Evolutionary conservation across 2,888 invertebrate genomes (phyloP).

Genomic region (Synergus umbraculus): DNA sequence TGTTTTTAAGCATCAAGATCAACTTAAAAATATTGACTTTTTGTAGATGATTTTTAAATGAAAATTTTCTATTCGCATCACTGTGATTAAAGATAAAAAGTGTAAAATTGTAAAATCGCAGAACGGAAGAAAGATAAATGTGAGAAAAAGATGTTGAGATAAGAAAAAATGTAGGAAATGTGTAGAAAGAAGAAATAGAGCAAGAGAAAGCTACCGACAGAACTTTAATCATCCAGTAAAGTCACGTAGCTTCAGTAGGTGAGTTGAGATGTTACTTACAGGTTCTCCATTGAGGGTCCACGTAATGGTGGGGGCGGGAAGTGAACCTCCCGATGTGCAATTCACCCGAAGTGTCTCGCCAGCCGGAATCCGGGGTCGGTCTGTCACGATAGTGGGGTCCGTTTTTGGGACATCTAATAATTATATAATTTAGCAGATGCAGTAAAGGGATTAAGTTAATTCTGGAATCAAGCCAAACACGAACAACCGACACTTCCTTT

Average conservation of each 20-base stretch:
- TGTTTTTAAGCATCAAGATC: too few relatives aligned
- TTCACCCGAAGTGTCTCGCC: conserved; percentile 72
- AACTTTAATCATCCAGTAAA: conserved; percentile 69
- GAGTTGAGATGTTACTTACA: conserved; percentile 68
- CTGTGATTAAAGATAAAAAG: not conserved
- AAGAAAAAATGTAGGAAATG: conserved; percentile 44
- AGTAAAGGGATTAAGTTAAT: conserved; percentile 62
- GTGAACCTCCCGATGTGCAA: conserved; percentile 73
- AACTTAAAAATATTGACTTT: too few relatives aligned
- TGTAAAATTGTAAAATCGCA: not conserved
- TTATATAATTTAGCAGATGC: conserved; percentile 49
- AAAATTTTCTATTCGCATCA: not conserved
- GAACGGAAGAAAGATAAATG: conserved; percentile 45
- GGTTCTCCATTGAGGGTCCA: conserved; percentile 73
- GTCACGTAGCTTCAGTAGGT: conserved; percentile 64
- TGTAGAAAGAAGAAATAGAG: conserved; percentile 26
- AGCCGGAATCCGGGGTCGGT: conserved; percentile 70
- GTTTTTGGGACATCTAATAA: conserved; percentile 73
- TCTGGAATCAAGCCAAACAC: conserved; percentile 62
- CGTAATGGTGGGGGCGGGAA: conserved; percentile 73
- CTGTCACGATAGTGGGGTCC: conserved; percentile 69
- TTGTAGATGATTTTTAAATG: not conserved
- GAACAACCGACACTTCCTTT: conserved; percentile 20
- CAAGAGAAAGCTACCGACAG: conserved; percentile 36
- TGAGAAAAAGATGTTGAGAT: conserved; percentile 43